Evolutionary conservation across 2,113 vertebrate genomes (phyloP).

Genomic region (Lichenostomus cassidix): DNA sequence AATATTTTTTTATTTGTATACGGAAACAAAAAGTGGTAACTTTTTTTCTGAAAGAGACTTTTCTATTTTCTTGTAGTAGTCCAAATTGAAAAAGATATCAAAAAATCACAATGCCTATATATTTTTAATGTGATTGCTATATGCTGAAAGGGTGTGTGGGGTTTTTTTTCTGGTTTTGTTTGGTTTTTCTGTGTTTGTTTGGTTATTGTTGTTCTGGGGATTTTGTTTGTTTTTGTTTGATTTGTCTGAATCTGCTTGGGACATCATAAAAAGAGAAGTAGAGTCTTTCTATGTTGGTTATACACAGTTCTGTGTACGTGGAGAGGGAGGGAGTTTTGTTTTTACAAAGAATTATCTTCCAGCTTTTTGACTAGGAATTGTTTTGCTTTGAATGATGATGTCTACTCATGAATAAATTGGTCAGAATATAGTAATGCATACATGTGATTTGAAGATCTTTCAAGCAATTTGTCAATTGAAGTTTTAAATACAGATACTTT

Average conservation of each 20-base stretch:
- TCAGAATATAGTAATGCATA: neutral
- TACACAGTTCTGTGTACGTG: neutral
- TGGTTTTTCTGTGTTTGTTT: neutral
- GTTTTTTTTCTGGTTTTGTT: neutral
- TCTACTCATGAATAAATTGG: neutral
- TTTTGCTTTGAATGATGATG: neutral
- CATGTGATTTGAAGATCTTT: neutral
- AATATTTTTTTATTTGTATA: neutral
- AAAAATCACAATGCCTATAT: neutral
- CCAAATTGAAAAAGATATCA: neutral
- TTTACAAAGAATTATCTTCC: neutral
- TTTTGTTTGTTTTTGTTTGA: neutral
- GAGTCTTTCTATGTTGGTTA: neutral
- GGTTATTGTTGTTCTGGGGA: neutral
- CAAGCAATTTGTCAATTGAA: neutral
- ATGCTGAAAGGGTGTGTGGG: fast-evolving
- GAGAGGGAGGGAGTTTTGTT: neutral
- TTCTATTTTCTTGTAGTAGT: neutral
- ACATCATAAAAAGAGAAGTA: neutral
- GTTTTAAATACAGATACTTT: neutral
- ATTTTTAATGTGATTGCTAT: neutral
- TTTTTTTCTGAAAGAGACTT: neutral
- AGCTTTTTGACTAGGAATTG: neutral
- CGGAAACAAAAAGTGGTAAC: neutral
- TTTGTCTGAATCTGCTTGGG: neutral